Base-by-base conservation (phyloP, 2,797 vertebrate species). In the Petrocephalus schoutedeni region DNA sequence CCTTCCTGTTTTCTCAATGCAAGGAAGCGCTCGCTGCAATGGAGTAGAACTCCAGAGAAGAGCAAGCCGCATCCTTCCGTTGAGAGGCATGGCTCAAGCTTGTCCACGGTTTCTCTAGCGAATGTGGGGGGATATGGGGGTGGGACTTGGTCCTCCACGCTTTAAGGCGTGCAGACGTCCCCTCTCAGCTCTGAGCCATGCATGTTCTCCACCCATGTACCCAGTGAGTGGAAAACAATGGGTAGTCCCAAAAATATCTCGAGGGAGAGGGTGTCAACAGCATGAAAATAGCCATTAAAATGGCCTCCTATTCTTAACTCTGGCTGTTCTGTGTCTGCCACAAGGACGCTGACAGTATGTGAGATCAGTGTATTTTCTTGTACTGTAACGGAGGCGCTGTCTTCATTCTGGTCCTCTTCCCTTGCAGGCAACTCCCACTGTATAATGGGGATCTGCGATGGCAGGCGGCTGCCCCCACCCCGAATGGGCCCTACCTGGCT, bases 401-500 rank as follows among this genome's bases (percentile, higher is more conserved):
- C 16, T 77, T 86, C 21, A 90, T 58, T 32, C 74, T 89, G 67
- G 91, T 12, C 82, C 71, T 88, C 1, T 59, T 92, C 23, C 89
- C 89, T 91, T 7, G 90, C 91, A 99, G 98, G 88, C 98, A 98
- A 88, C 96, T 98, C 94, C 97, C 97, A 0, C 91, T 99, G 89
- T 99, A 99, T 92, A 98, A 96, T 85, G 94, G 95, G 91, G 98
- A 99, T 92, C 95, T 98, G 91, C 97, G 98, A 94, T 99, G 98
- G 98, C 98, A 98, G 90, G 98, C 98, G 93, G 97, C 97, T 16
- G 98, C 93, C 93, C 95, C 97, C 86, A 96, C 92, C 90, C 96
- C 98, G 23, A 91, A 97, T 71, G 97, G 97, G 88, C 97, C 98
- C 0, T 99, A 99, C 94, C 95, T 99, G 92, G 97, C 98, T 87